These are phyloP conservation scores for Mohoua ochrocephala DNA, from an alignment of 2,113 vertebrate species.

Conservation along the genomic window DNA sequence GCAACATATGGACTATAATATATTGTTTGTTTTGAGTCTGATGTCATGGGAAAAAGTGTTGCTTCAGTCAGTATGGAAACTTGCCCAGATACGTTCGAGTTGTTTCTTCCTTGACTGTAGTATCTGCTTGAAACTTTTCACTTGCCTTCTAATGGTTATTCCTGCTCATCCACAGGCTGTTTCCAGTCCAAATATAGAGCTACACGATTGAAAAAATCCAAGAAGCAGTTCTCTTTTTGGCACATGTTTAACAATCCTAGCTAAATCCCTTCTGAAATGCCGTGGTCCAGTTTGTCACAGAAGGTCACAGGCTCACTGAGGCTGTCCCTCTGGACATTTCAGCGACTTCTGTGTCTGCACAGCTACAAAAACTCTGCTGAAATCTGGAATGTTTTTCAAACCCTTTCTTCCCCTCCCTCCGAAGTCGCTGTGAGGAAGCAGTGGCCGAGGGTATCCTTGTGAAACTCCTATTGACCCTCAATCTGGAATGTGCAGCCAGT, in stretches of 20 bases:
- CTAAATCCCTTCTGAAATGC: conserved; percentile 30
- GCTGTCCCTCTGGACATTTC: background rate
- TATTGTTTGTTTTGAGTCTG: conserved; percentile 52
- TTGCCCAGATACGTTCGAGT: conserved; percentile 24
- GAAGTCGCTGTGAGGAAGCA: background rate
- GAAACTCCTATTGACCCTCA: background rate
- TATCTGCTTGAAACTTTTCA: conserved; percentile 32
- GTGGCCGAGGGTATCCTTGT: background rate
- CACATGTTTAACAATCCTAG: background rate
- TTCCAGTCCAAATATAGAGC: conserved; percentile 68
- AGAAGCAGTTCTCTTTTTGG: background rate
- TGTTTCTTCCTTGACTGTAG: conserved; percentile 47
- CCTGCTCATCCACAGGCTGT: conserved; percentile 31
- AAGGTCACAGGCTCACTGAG: conserved; percentile 12
- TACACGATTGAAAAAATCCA: conserved; percentile 13
- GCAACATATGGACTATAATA: conserved; percentile 28
- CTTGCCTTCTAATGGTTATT: conserved; percentile 48
- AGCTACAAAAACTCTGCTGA: background rate
- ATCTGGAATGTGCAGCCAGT: background rate
- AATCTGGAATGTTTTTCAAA: conserved; percentile 26
- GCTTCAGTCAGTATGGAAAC: conserved; percentile 42
- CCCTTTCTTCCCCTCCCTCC: background rate
- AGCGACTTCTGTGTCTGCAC: background rate
- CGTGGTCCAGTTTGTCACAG: background rate
- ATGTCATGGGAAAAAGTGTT: conserved; percentile 57